These are phyloP conservation scores for Cryptotis parvus DNA, from an alignment of 2,113 vertebrate species.

Conservation along the genomic window DNA sequence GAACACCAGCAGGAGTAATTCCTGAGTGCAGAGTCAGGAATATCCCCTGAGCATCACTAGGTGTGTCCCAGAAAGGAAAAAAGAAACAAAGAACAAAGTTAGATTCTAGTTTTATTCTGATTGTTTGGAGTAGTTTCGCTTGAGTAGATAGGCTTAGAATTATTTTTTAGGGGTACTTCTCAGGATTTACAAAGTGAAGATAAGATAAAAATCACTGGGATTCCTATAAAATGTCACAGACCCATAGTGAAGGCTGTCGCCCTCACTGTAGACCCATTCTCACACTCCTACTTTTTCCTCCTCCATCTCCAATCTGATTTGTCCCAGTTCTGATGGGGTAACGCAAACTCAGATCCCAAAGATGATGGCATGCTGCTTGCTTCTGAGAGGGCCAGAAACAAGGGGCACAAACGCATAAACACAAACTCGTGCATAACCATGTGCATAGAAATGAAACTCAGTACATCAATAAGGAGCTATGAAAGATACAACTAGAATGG, in stretches of 20 bases:
- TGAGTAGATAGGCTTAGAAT: neutral
- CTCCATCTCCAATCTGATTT: neutral
- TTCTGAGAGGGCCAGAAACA: constrained; percentile 51
- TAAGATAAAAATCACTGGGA: constrained; percentile 43
- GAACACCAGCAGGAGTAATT: too few relatives aligned
- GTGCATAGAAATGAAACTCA: neutral
- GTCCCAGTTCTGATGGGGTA: neutral
- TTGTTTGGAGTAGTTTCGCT: neutral
- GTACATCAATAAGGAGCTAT: neutral
- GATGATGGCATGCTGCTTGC: constrained; percentile 10
- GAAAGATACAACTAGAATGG: constrained; percentile 1
- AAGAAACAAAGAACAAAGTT: too few relatives aligned
- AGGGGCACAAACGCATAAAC: neutral
- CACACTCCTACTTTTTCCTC: constrained; percentile 25
- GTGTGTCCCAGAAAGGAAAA: too few relatives aligned
- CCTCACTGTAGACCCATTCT: neutral
- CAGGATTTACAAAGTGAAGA: neutral
- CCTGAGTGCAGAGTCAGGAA: too few relatives aligned
- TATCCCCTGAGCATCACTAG: too few relatives aligned
- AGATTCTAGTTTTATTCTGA: neutral
- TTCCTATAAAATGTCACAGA: constrained; percentile 41
- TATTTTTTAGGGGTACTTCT: neutral
- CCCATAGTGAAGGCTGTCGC: neutral
- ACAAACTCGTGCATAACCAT: constrained; percentile 37
- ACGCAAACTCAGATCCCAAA: neutral